These are phyloP conservation scores for Hippoglossus stenolepis DNA, from an alignment of 2,113 vertebrate species.

Conservation along the genomic window DNA sequence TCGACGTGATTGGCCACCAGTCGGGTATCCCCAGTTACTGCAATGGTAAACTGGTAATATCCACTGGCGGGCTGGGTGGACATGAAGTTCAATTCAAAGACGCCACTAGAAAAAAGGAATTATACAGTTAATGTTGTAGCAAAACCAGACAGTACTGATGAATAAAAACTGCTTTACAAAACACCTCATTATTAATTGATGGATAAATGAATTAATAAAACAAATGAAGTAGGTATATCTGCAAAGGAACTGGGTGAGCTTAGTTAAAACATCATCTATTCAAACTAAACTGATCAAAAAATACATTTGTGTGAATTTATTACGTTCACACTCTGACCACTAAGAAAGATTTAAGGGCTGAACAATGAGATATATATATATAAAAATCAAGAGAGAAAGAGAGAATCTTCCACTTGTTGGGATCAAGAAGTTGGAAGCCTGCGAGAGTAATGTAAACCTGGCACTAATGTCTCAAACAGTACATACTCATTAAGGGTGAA, in stretches of 20 bases:
- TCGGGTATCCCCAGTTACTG: constrained; percentile 89
- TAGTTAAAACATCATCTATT: too few species aligned
- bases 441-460: background rate
- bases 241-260: too few species aligned
- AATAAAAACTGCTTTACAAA: background rate
- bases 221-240: too few species aligned
- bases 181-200: too few species aligned
- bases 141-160: background rate
- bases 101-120: constrained; percentile 81
- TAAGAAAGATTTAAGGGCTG: too few species aligned
- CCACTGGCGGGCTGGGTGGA: constrained; percentile 92
- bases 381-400: too few species aligned
- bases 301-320: too few species aligned
- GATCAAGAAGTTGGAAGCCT: too few species aligned
- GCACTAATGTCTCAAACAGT: background rate
- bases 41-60: constrained; percentile 94
- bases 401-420: background rate
- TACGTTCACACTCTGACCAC: too few species aligned
- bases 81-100: constrained; percentile 96
- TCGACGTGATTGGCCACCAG: constrained; percentile 93
- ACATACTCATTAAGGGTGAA: constrained; percentile 89
- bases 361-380: too few species aligned
- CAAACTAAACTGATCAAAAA: too few species aligned
- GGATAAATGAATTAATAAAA: too few species aligned
- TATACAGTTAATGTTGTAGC: background rate